Conservation (phyloP, 2,888 invertebrate genomes). For the Microplitis manilae region DNA sequence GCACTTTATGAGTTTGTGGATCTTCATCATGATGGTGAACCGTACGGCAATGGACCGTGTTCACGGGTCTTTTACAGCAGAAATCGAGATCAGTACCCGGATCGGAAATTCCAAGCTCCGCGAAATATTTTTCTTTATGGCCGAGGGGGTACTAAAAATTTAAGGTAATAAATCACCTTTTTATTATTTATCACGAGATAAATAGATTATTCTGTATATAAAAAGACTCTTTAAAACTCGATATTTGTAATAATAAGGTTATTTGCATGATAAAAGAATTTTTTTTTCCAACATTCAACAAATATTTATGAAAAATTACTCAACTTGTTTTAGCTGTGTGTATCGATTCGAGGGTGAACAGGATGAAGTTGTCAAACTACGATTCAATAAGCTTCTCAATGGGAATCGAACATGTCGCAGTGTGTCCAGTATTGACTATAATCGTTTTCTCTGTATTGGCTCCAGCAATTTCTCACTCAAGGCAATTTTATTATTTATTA, state of each 20-base stretch:
- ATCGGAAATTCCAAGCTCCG: slow-evolving; percentile 85
- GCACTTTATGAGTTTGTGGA: slow-evolving; percentile 92
- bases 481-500: slow-evolving; percentile 54
- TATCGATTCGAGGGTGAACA: slow-evolving; percentile 90
- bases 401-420: slow-evolving; percentile 69
- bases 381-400: slow-evolving; percentile 81
- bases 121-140: slow-evolving; percentile 90
- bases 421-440: slow-evolving; percentile 66
- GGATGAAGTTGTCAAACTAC: slow-evolving; percentile 85
- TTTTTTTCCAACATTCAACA: not conserved
- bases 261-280: slow-evolving; percentile 12
- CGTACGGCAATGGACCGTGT: slow-evolving; percentile 82
- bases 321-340: slow-evolving; percentile 77
- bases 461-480: slow-evolving; percentile 66
- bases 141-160: slow-evolving; percentile 85
- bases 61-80: slow-evolving; percentile 83
- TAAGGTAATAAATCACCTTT: slow-evolving; percentile 75
- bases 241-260: not conserved
- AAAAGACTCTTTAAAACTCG: slow-evolving; percentile 2
- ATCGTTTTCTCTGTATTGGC: slow-evolving; percentile 67
- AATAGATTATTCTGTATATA: not conserved
- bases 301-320: not conserved
- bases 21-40: slow-evolving; percentile 87
- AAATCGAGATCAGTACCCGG: slow-evolving; percentile 76
- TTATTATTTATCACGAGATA: not conserved